Evolutionary conservation across 2,888 invertebrate species (phyloP).

Genomic region (Euphydryas editha): DNA sequence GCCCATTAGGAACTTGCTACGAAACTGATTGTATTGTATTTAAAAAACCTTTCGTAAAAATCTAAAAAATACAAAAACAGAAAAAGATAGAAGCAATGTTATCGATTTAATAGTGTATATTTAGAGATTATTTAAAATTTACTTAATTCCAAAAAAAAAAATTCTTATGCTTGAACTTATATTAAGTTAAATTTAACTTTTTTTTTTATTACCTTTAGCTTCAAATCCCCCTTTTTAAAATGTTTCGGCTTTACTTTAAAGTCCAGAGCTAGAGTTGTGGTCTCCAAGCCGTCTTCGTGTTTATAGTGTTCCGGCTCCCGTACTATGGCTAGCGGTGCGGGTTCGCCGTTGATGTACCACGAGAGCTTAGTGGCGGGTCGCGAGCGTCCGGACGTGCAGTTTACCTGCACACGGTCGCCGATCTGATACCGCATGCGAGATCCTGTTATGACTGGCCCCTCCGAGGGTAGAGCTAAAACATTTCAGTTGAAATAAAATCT

Average conservation of each 20-base stretch:
- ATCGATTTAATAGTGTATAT: no score
- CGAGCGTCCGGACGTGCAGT: constrained; percentile 92
- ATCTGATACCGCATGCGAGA: constrained; percentile 92
- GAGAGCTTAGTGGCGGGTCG: constrained; percentile 92
- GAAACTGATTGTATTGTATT: no score
- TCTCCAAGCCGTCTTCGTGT: constrained; percentile 87
- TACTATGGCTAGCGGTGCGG: constrained; percentile 82
- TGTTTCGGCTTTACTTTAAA: constrained; percentile 92
- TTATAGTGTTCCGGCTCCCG: constrained; percentile 76
- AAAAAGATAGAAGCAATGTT: no score
- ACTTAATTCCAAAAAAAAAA: not conserved
- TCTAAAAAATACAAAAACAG: no score
- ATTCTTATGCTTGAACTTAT: not conserved
- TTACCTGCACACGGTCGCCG: constrained; percentile 91
- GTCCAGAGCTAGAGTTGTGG: constrained; percentile 89
- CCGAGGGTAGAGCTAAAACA: constrained; percentile 89
- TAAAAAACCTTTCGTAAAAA: no score
- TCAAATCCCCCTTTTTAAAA: constrained; percentile 93
- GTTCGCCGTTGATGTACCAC: constrained; percentile 95
- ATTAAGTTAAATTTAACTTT: no score
- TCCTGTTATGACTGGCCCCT: constrained; percentile 92
- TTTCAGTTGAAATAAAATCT: not conserved
- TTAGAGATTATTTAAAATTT: not conserved
- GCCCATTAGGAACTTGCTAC: no score
- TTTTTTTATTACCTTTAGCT: constrained; percentile 86